Evolutionary conservation across 2,113 vertebrate species (phyloP).

Genomic region (Lipotes vexillifer): DNA sequence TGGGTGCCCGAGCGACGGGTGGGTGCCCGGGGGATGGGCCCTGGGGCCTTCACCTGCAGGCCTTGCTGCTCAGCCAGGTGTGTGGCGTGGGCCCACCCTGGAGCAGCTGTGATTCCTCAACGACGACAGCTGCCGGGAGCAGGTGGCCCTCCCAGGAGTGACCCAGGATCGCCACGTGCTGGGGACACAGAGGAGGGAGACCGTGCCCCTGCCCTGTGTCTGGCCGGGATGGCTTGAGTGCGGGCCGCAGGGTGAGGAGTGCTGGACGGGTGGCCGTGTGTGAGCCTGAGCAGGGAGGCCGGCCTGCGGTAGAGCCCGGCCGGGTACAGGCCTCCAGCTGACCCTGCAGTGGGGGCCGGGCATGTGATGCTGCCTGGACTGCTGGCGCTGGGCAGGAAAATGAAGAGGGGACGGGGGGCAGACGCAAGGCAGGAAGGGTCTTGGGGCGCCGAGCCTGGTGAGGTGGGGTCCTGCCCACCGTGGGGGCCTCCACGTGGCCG

Average conservation of each 20-base stretch:
- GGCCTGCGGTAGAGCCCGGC: not conserved
- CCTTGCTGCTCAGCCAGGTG: not conserved
- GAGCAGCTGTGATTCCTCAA: not conserved
- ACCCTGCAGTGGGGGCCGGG: not conserved
- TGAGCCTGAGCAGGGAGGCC: too few species aligned
- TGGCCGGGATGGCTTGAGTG: not conserved
- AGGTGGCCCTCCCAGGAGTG: not conserved
- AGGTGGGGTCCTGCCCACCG: not conserved
- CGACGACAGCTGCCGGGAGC: not conserved
- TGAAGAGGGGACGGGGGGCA: not conserved
- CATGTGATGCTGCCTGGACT: fast-evolving
- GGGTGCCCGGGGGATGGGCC: too few species aligned
- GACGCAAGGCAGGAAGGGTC: not conserved
- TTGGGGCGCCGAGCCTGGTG: not conserved
- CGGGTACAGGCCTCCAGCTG: fast-evolving
- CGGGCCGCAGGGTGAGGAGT: not conserved
- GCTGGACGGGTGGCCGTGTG: fast-evolving
- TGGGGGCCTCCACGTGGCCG: not conserved
- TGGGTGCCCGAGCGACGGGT: fast-evolving
- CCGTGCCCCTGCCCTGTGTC: too few species aligned
- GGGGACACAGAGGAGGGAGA: not conserved
- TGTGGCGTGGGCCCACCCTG: fast-evolving
- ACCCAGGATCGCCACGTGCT: not conserved
- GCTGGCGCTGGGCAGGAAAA: not conserved
- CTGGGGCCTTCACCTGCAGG: too few species aligned